phyloP scores from a whole-genome alignment of 1,140 invertebrate genomes.

The Pseudachorutes palmiensis region DNA sequence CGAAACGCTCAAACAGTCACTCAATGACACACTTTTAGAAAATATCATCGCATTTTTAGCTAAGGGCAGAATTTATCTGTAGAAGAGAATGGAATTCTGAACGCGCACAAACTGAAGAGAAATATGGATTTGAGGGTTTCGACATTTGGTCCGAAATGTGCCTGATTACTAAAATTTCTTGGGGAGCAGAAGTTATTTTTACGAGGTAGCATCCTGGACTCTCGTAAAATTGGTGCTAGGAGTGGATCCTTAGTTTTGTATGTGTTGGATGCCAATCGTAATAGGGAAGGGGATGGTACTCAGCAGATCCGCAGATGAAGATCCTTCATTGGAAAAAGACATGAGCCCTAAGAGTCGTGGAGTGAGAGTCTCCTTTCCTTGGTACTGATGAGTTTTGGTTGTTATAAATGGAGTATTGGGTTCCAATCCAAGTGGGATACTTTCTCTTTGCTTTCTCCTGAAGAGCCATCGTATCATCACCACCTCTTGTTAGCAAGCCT shows the following conservation, averaged over 20 bases:
- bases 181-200: background rate
- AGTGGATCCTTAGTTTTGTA: background rate
- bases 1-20: too few species aligned
- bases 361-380: too few species aligned
- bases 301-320: too few species aligned
- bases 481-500: background rate
- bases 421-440: too few species aligned
- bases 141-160: background rate
- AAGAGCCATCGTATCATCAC: background rate
- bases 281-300: too few species aligned
- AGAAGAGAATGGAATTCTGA: background rate
- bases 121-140: too few species aligned
- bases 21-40: background rate
- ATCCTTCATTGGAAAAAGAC: too few species aligned
- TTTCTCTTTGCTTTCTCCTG: background rate
- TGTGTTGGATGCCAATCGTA: background rate
- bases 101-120: too few species aligned
- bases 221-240: background rate
- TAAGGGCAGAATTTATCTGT: background rate
- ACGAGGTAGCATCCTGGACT: constrained; percentile 8
- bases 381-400: background rate
- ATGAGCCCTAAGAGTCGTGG: too few species aligned
- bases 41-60: background rate
- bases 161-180: background rate
- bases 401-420: background rate